These are phyloP conservation scores for Eugnorisma glareosa DNA, from an alignment of 2,888 invertebrate genomes.

Conservation along the genomic window DNA sequence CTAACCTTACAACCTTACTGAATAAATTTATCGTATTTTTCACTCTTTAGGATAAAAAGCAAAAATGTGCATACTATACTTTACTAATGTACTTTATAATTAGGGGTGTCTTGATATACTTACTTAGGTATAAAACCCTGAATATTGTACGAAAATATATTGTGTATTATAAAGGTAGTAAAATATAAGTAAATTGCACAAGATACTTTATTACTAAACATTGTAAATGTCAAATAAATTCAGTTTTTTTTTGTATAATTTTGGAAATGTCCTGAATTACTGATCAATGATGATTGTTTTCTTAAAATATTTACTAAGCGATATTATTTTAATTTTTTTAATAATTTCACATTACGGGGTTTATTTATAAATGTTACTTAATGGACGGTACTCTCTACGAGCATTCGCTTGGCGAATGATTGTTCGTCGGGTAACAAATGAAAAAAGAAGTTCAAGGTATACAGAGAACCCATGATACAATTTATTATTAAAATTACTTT, in stretches of 20 bases:
- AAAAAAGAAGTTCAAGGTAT: neutral
- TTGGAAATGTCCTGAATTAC: neutral
- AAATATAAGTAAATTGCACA: constrained; percentile 32
- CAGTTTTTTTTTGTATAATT: constrained; percentile 5
- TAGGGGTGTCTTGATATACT: neutral
- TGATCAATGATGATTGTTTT: neutral
- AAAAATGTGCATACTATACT: neutral
- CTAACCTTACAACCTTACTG: neutral
- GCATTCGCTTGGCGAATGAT: neutral
- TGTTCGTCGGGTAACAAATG: constrained; percentile 6
- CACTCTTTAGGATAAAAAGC: neutral
- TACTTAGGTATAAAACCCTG: neutral
- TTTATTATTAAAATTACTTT: constrained; percentile 4
- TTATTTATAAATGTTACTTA: constrained; percentile 1
- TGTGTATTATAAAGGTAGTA: constrained; percentile 2
- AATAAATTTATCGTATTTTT: neutral
- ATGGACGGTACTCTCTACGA: neutral
- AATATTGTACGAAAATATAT: neutral
- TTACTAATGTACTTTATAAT: neutral
- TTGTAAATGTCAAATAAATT: constrained; percentile 38
- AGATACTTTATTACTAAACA: constrained; percentile 36
- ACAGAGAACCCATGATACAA: neutral
- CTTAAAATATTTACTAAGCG: neutral
- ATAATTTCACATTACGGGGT: neutral
- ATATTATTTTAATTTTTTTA: neutral